These are phyloP conservation scores for Eupeodes luniger DNA, from an alignment of 2,888 invertebrate species.

Conservation along the genomic window DNA sequence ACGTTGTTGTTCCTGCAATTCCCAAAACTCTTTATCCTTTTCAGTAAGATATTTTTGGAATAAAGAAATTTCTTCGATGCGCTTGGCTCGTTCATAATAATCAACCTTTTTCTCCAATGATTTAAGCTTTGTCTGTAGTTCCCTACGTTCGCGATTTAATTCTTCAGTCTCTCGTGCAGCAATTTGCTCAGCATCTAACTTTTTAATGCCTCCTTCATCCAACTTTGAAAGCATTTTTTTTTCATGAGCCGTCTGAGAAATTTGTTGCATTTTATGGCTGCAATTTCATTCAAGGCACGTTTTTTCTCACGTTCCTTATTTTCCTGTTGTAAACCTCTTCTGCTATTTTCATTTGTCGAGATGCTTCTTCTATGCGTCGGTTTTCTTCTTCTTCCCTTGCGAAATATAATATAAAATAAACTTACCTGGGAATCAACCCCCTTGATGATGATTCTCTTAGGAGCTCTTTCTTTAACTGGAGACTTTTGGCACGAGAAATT, in stretches of 20 bases:
- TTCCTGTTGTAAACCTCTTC: constrained; percentile 95
- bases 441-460: too few relatives aligned
- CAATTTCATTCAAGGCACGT: constrained; percentile 93
- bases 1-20: constrained; percentile 95
- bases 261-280: constrained; percentile 95
- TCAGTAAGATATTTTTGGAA: constrained; percentile 94
- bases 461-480: too few relatives aligned
- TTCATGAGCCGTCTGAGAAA: constrained; percentile 95
- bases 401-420: too few relatives aligned
- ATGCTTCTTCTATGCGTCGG: too few relatives aligned
- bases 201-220: constrained; percentile 94
- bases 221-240: constrained; percentile 94
- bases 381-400: too few relatives aligned
- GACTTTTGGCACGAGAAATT: too few relatives aligned
- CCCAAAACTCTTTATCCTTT: constrained; percentile 96
- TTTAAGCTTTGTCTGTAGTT: constrained; percentile 95
- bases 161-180: constrained; percentile 96
- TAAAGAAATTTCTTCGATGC: constrained; percentile 96
- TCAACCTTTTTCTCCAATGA: constrained; percentile 98
- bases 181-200: constrained; percentile 97
- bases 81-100: constrained; percentile 97
- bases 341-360: constrained; percentile 90
- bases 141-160: constrained; percentile 96
- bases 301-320: constrained; percentile 95
- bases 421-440: too few relatives aligned